phyloP scores from a whole-genome alignment of 2,113 vertebrate species.

The Osmerus mordax region DNA sequence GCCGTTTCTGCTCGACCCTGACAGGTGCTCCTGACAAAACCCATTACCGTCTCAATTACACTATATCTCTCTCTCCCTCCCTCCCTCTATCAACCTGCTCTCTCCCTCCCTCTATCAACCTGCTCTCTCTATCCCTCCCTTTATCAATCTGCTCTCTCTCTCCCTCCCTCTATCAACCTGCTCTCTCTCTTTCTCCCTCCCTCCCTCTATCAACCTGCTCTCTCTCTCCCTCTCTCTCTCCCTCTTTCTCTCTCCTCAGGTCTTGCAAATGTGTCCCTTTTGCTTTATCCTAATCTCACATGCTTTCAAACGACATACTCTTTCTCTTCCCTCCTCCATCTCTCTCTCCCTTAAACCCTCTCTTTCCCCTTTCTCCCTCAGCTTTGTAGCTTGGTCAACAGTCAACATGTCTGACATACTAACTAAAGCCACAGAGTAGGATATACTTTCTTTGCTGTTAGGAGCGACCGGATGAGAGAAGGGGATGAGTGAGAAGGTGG shows the following conservation, averaged over 20 bases:
- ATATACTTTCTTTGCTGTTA: too few relatives aligned
- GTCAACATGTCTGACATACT: too few relatives aligned
- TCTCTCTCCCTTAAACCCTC: neutral
- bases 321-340: constrained; percentile 3
- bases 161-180: constrained; percentile 18
- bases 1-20: constrained; percentile 60
- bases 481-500: neutral
- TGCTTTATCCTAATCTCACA: too few relatives aligned
- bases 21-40: constrained; percentile 74
- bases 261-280: too few relatives aligned
- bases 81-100: constrained; percentile 19
- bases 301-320: too few relatives aligned
- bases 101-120: constrained; percentile 24
- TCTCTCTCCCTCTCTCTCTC: constrained; percentile 18
- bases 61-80: constrained; percentile 34
- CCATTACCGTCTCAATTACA: constrained; percentile 72
- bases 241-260: constrained; percentile 1
- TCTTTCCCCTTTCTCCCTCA: neutral
- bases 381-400: neutral
- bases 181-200: neutral
- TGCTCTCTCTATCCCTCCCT: constrained; percentile 10
- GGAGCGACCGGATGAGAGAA: neutral
- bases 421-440: neutral
- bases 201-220: constrained; percentile 31
- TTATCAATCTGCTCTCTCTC: neutral